These are phyloP conservation scores for Festucalex cinctus DNA, from an alignment of 2,113 vertebrate genomes.

Conservation along the genomic window DNA sequence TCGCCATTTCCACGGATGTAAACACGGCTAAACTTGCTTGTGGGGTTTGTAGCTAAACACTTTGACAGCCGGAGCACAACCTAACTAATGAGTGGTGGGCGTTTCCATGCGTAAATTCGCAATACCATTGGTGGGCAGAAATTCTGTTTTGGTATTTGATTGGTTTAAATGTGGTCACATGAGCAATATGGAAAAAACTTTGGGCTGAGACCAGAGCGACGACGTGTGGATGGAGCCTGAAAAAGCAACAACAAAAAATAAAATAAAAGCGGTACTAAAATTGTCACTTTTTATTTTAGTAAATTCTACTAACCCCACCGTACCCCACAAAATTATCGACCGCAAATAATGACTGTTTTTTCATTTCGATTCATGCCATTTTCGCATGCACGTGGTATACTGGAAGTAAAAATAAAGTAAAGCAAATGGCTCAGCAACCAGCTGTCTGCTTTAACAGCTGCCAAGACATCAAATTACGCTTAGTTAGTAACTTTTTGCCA, in stretches of 20 bases:
- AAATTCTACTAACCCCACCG: too few relatives aligned
- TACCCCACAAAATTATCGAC: background rate
- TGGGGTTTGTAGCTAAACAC: slow-evolving; percentile 30
- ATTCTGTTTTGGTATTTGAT: slow-evolving; percentile 7
- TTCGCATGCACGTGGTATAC: background rate
- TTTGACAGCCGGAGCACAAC: slow-evolving; percentile 61
- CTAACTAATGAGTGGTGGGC: slow-evolving; percentile 45
- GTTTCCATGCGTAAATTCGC: background rate
- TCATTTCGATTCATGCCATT: background rate
- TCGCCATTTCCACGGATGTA: slow-evolving; percentile 26
- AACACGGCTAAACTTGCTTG: slow-evolving; percentile 24
- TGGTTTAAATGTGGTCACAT: slow-evolving; percentile 17
- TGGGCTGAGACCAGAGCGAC: background rate
- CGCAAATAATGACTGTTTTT: background rate
- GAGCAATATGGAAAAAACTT: background rate
- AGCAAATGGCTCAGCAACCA: background rate
- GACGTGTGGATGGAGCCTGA: background rate
- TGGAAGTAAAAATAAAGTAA: background rate
- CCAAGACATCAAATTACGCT: background rate
- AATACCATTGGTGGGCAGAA: slow-evolving; percentile 36
- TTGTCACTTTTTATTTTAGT: background rate
- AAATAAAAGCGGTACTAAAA: background rate
- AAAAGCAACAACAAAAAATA: background rate
- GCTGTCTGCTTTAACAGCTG: slow-evolving; percentile 4
- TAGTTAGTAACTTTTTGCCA: background rate